These are phyloP conservation scores for Paramormyrops hopkinsi DNA, from an alignment of 2,797 vertebrate species.

Conservation along the genomic window DNA sequence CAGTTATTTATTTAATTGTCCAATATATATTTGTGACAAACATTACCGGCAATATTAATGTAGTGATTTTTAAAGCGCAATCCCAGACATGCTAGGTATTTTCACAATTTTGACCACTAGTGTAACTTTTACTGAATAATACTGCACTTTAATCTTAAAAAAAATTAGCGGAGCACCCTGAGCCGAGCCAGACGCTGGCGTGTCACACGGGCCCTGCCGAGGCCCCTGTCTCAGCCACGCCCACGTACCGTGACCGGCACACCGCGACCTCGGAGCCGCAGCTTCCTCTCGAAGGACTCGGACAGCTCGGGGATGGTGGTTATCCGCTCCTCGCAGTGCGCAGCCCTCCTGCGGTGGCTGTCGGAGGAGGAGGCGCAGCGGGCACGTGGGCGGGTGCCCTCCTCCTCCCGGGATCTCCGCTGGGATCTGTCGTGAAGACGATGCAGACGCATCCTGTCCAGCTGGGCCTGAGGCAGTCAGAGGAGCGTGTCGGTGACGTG, in stretches of 20 bases:
- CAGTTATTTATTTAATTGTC: neutral
- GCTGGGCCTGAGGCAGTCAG: slow-evolving; percentile 55
- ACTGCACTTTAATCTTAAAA: neutral
- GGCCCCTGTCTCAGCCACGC: neutral
- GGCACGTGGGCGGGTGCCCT: slow-evolving; percentile 46
- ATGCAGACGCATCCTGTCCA: slow-evolving; percentile 64
- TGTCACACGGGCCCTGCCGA: neutral
- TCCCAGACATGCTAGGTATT: neutral
- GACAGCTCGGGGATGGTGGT: slow-evolving; percentile 65
- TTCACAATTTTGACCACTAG: neutral
- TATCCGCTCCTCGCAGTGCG: slow-evolving; percentile 45
- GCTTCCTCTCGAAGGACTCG: slow-evolving; percentile 53
- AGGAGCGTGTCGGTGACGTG: neutral
- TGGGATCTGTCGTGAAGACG: slow-evolving; percentile 55
- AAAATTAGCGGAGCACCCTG: neutral
- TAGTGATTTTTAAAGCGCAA: neutral
- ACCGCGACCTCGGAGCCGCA: slow-evolving; percentile 67
- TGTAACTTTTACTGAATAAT: neutral
- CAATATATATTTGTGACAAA: neutral
- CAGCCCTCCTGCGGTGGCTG: slow-evolving; percentile 31
- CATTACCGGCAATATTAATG: neutral
- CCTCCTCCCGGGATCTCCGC: slow-evolving; percentile 58
- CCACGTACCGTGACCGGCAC: slow-evolving; percentile 69
- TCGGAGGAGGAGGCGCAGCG: slow-evolving; percentile 52
- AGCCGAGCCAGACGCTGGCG: neutral